These are phyloP conservation scores for Oreortyx pictus DNA, from an alignment of 2,797 vertebrate genomes.

Conservation along the genomic window DNA sequence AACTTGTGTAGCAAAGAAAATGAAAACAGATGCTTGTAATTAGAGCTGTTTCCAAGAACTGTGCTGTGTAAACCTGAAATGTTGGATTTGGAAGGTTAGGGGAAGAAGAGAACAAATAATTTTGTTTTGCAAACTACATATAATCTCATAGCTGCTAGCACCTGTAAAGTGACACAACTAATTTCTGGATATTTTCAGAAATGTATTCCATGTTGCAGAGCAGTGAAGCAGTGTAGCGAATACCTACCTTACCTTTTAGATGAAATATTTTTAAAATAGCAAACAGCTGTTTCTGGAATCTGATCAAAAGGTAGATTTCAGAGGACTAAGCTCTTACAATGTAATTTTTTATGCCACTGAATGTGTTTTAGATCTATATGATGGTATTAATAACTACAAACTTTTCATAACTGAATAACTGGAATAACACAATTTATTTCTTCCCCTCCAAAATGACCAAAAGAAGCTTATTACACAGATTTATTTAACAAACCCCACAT, in stretches of 20 bases:
- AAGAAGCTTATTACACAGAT: neutral
- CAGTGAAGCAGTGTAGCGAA: neutral
- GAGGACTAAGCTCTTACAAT: neutral
- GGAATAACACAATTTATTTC: neutral
- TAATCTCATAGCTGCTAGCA: neutral
- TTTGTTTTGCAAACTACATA: neutral
- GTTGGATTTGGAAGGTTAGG: neutral
- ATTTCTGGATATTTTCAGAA: neutral
- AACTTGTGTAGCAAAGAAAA: neutral
- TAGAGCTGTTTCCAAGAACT: neutral
- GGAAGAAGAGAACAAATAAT: neutral
- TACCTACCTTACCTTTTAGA: neutral
- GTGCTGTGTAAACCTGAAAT: neutral
- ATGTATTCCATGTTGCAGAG: neutral
- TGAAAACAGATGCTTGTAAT: rapidly evolving
- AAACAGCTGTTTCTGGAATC: neutral
- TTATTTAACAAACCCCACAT: neutral
- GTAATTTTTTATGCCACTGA: neutral
- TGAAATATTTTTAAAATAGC: neutral
- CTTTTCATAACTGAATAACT: neutral
- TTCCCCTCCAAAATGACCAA: neutral
- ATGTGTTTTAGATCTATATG: neutral
- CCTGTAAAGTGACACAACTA: neutral
- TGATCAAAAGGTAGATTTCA: neutral
- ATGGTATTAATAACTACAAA: neutral